Conservation (phyloP, 2,113 vertebrate species). For the Crocuta crocuta region DNA sequence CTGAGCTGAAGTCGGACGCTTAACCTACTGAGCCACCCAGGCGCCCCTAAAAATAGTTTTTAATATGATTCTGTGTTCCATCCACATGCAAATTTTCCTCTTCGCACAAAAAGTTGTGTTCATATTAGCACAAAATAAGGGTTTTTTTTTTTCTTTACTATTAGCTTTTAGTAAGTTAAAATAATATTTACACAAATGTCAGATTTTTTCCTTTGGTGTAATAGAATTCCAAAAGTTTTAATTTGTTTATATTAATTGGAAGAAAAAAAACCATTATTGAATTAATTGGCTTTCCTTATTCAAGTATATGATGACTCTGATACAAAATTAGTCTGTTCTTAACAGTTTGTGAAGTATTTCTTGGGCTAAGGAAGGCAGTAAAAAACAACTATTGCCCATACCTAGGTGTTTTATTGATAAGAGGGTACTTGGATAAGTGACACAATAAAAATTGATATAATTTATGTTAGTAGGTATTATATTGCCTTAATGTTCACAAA, state of each 20-base stretch:
- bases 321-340: not conserved
- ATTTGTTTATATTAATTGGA: not conserved
- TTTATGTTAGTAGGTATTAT: not conserved
- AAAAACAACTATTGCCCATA: not conserved
- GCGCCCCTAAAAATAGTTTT: not conserved
- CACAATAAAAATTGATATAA: not conserved
- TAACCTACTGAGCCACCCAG: too few species aligned
- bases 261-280: not conserved
- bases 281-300: not conserved
- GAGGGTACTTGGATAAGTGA: not conserved
- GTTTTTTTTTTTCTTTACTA: not conserved
- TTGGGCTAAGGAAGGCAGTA: not conserved
- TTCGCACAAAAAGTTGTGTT: not conserved
- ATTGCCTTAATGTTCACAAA: not conserved
- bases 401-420: not conserved
- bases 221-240: not conserved
- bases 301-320: not conserved
- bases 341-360: not conserved
- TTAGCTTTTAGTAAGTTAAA: not conserved
- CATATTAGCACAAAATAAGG: not conserved
- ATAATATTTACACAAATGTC: not conserved
- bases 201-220: not conserved
- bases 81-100: not conserved
- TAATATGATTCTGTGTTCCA: not conserved
- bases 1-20: too few species aligned